A percentile compares a stretch with the other conserved stretches of the same genome.
These are phyloP conservation scores for Brachionus calyciflorus DNA, from an alignment of 1,140 invertebrate genomes.

Conservation along the genomic window DNA sequence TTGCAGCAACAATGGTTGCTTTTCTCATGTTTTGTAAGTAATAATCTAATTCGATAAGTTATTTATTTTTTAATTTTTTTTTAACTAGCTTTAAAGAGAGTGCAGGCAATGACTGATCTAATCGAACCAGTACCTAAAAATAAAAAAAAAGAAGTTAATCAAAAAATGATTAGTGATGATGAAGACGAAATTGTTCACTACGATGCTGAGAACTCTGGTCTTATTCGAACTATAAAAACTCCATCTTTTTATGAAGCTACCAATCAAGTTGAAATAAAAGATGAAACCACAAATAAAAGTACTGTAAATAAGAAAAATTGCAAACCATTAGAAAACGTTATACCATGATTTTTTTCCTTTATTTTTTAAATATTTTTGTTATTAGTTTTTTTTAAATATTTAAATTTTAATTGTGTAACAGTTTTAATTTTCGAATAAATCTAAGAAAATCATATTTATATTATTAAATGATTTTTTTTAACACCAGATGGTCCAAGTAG, in stretches of 20 bases:
- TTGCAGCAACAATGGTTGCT: neutral
- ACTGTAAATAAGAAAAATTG: too few species aligned
- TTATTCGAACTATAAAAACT: neutral
- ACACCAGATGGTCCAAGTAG: too few species aligned
- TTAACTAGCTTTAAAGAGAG: constrained; percentile 13
- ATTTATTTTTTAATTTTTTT: neutral
- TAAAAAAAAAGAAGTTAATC: neutral
- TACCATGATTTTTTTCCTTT: too few species aligned
- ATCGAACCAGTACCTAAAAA: neutral
- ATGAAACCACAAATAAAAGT: neutral
- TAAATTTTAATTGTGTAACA: too few species aligned
- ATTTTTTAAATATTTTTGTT: too few species aligned
- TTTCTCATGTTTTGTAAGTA: constrained; percentile 11
- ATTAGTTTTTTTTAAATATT: too few species aligned
- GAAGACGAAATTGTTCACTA: neutral
- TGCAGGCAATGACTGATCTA: constrained; percentile 1
- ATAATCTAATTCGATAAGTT: neutral
- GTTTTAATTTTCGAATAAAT: too few species aligned
- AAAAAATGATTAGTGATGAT: neutral
- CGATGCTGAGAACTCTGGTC: neutral
- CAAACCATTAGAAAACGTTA: too few species aligned
- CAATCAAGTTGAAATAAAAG: neutral
- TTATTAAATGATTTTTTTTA: too few species aligned
- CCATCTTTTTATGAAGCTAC: neutral
- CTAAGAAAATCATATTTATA: too few species aligned